phyloP scores from a whole-genome alignment of 2,797 vertebrate species.

The Lagorchestes hirsutus region DNA sequence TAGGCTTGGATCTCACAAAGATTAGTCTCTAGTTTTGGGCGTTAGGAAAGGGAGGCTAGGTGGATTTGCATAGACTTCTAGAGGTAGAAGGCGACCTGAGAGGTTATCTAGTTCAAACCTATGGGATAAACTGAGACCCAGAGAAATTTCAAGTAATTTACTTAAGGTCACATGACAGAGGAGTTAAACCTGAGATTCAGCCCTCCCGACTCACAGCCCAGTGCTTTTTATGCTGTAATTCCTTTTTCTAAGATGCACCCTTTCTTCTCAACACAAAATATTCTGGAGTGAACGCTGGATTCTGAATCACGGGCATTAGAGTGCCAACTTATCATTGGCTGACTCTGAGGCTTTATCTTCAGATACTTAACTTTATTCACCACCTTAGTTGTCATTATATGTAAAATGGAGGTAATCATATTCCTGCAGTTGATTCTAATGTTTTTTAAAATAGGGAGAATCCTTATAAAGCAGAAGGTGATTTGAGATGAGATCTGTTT shows the following conservation, averaged over 20 bases:
- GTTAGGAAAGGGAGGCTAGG: background rate
- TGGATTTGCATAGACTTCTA: background rate
- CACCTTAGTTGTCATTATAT: background rate
- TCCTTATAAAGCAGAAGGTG: conserved; percentile 30
- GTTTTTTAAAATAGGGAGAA: background rate
- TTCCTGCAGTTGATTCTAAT: background rate
- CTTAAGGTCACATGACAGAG: background rate
- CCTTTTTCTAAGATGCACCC: background rate
- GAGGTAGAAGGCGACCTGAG: background rate
- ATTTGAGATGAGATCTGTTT: background rate
- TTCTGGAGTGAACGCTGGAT: background rate
- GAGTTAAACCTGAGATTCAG: background rate
- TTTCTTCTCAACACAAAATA: background rate
- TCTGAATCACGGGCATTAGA: background rate
- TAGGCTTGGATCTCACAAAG: background rate
- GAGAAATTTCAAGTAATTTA: background rate
- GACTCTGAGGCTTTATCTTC: background rate
- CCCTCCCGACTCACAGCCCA: background rate
- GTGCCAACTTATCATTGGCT: background rate
- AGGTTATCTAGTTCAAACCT: background rate
- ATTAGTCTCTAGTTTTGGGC: too few species aligned
- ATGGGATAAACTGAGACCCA: background rate
- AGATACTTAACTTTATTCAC: background rate
- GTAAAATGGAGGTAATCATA: background rate
- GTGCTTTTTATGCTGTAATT: background rate